Percentiles rank a stretch among this genome's conserved stretches.
Conservation (phyloP, 2,888 invertebrate genomes). For the Limnephilus rhombicus region DNA sequence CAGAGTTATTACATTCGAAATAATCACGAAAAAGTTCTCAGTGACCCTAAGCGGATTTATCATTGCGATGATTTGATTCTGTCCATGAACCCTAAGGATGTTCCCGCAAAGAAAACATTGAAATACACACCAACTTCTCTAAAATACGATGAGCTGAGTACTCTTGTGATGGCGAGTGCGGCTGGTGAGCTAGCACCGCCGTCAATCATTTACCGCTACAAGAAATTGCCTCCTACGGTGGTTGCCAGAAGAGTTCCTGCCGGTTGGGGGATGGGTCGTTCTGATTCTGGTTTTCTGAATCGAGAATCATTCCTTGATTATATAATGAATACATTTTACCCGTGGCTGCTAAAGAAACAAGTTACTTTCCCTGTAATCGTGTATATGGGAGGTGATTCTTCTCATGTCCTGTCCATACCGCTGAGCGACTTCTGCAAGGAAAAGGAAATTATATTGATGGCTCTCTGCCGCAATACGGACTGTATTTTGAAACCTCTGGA, state of each 20-base stretch:
- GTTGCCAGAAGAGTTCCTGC: not conserved
- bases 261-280: conserved; percentile 1
- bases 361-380: not conserved
- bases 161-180: not conserved
- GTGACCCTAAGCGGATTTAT: not conserved
- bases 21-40: not conserved
- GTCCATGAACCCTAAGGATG: not conserved
- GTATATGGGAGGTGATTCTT: not conserved
- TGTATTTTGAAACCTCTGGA: not conserved
- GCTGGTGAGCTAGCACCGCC: not conserved
- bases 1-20: not conserved
- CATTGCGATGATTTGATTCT: not conserved
- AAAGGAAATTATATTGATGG: not conserved
- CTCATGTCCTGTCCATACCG: not conserved
- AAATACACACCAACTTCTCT: not conserved
- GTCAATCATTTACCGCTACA: not conserved
- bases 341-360: not conserved
- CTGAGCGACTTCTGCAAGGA: not conserved
- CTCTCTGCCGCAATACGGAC: not conserved
- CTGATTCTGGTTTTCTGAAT: not conserved
- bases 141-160: not conserved
- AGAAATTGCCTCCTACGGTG: not conserved
- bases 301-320: not conserved
- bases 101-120: not conserved
- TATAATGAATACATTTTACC: not conserved